phyloP scores from a whole-genome alignment of 2,113 vertebrate genomes.

The Phalacrocorax aristotelis region DNA sequence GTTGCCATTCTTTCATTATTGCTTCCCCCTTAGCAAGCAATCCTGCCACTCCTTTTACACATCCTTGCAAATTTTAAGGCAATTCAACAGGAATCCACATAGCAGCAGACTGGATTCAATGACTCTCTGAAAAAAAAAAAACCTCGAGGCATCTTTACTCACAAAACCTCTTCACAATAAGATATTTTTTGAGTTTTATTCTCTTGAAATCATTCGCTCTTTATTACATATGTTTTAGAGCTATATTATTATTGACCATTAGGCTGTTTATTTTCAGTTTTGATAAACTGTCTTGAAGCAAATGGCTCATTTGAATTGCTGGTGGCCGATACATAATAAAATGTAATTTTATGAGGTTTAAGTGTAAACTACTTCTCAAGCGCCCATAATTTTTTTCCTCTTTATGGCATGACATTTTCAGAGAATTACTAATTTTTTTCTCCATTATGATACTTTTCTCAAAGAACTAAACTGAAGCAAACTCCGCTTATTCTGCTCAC shows the following conservation, averaged over 20 bases:
- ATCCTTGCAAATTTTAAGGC: neutral
- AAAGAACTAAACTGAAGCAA: neutral
- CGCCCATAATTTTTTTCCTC: neutral
- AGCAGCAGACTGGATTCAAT: neutral
- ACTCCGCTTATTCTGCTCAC: neutral
- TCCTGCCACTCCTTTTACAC: neutral
- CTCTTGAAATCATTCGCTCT: neutral
- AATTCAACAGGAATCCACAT: neutral
- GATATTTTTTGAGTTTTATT: neutral
- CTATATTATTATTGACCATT: neutral
- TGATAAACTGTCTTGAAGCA: neutral
- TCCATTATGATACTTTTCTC: neutral
- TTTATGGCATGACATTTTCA: neutral
- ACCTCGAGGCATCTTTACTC: neutral
- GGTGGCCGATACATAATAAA: neutral
- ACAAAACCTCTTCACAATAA: neutral
- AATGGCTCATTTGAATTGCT: neutral
- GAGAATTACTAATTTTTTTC: neutral
- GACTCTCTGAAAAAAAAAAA: neutral
- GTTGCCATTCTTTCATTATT: neutral
- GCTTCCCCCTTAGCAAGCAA: neutral
- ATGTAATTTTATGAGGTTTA: neutral
- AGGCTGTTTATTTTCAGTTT: neutral
- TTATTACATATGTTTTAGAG: neutral
- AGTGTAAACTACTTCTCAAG: neutral